Evolutionary conservation across 2,113 vertebrate species (phyloP).

Genomic region (Psettodes erumei): DNA sequence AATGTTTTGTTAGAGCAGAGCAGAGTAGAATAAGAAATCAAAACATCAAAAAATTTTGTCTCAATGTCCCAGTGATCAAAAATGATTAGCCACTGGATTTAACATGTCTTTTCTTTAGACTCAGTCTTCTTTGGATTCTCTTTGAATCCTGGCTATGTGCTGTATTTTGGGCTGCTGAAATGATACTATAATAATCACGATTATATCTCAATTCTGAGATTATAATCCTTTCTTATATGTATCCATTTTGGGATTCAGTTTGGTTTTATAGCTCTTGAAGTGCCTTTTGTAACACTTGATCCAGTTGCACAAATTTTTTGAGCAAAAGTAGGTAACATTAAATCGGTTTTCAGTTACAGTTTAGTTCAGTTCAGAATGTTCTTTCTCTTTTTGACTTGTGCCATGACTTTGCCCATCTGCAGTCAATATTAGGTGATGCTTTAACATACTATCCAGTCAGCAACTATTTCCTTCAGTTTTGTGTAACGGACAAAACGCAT

Average conservation of each 20-base stretch:
- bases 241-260: neutral
- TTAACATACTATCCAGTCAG: neutral
- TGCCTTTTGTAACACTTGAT: neutral
- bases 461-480: neutral
- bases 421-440: neutral
- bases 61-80: neutral
- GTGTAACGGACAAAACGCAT: neutral
- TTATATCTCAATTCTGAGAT: constrained; percentile 31
- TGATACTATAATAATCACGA: constrained; percentile 43
- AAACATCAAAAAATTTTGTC: neutral
- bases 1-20: neutral
- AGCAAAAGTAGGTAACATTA: neutral
- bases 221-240: neutral
- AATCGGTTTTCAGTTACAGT: too few species aligned
- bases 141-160: neutral
- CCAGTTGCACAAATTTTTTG: neutral
- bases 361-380: too few species aligned
- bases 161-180: constrained; percentile 26
- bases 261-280: neutral
- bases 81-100: neutral
- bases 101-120: neutral
- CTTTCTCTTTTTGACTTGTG: neutral
- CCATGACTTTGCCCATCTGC: neutral
- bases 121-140: neutral
- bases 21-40: neutral